Percentiles rank a stretch among this genome's conserved stretches.
Conservation (phyloP, 2,888 invertebrate species). For the Branchellion lobata region DNA sequence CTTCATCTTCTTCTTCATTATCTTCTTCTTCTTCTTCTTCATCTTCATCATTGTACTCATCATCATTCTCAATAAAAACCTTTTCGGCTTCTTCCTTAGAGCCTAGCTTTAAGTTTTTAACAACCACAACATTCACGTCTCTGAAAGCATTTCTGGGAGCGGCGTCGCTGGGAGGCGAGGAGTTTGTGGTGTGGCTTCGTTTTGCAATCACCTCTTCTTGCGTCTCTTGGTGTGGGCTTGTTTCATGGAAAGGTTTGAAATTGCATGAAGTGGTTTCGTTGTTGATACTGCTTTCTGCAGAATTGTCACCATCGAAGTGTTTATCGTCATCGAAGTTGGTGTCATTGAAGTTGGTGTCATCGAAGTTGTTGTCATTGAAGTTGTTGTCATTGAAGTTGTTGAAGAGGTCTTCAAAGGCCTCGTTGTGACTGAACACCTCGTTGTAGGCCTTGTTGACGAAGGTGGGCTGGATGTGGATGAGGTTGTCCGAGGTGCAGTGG, state of each 20-base stretch:
- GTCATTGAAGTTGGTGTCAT: neutral
- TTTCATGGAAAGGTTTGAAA: too few species aligned
- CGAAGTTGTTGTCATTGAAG: neutral
- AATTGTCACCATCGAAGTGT: too few species aligned
- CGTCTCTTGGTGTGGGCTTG: neutral
- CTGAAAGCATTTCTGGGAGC: neutral
- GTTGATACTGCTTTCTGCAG: too few species aligned
- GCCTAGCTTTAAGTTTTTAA: neutral
- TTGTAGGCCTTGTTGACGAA: conserved; percentile 15
- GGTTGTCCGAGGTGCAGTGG: neutral
- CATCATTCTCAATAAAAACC: neutral
- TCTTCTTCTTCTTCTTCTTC: conserved; percentile 13
- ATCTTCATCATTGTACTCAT: conserved; percentile 6
- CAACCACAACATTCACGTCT: neutral
- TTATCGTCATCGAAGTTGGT: neutral
- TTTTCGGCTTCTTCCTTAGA: neutral
- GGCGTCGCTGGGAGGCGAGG: neutral
- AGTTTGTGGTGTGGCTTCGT: neutral
- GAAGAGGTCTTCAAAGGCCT: neutral
- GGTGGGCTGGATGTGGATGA: conserved; percentile 7
- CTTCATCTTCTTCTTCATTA: conserved; percentile 1
- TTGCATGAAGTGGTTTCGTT: too few species aligned
- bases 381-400: neutral
- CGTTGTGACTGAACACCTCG: neutral
- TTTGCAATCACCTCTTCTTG: neutral